Evolutionary conservation across 2,888 invertebrate species (phyloP).

Genomic region (Pyrrhia umbra): DNA sequence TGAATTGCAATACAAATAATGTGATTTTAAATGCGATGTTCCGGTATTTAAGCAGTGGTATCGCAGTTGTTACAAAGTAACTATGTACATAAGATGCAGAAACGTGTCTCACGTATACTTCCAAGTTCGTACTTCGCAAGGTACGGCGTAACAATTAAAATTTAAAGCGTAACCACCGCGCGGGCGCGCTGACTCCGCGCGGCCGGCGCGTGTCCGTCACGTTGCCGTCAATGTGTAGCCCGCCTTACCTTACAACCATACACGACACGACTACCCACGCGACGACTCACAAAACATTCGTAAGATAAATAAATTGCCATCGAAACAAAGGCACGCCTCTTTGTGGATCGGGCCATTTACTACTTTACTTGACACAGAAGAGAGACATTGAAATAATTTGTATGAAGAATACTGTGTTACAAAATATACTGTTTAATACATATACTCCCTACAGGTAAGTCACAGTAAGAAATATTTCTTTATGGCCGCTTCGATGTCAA

Average conservation of each 20-base stretch:
- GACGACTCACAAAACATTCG: constrained; percentile 59
- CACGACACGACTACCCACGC: constrained; percentile 54
- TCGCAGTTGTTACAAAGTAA: constrained; percentile 6
- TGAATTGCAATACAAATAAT: constrained; percentile 31
- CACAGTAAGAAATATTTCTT: constrained; percentile 49
- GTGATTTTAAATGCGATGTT: constrained; percentile 26
- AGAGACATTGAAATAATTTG: constrained; percentile 57
- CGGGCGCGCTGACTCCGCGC: constrained; percentile 42
- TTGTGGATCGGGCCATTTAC: constrained; percentile 64
- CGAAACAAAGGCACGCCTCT: constrained; percentile 69
- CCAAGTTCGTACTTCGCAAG: constrained; percentile 7
- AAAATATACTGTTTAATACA: constrained; percentile 52
- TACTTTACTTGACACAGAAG: constrained; percentile 56
- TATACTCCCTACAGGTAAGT: constrained; percentile 38
- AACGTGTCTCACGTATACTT: constrained; percentile 38
- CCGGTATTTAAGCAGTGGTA: constrained; percentile 3
- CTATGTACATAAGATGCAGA: constrained; percentile 6
- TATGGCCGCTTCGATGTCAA: constrained; percentile 55
- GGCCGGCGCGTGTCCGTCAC: constrained; percentile 41
- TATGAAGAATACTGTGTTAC: constrained; percentile 53
- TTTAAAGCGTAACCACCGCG: constrained; percentile 18
- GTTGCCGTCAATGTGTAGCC: constrained; percentile 51
- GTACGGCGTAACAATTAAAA: constrained; percentile 43
- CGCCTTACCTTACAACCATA: constrained; percentile 40
- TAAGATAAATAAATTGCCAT: constrained; percentile 69